Conservation (phyloP, 2,888 invertebrate genomes). For the Vannuccia rotundouncinata region DNA sequence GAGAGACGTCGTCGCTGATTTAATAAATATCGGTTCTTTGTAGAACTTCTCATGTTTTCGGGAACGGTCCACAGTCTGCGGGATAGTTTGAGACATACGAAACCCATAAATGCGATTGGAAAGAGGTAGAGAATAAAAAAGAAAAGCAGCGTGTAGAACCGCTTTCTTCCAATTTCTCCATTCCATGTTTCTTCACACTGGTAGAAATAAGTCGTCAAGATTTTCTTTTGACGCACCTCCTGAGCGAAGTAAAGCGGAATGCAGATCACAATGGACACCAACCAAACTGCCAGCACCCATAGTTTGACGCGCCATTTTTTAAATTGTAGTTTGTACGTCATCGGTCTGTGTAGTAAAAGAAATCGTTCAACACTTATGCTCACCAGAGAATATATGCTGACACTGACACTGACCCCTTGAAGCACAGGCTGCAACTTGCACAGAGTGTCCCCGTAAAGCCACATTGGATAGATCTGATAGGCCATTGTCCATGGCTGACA, state of each 20-base stretch:
- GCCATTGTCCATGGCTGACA: background rate
- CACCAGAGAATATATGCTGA: slow-evolving; percentile 27
- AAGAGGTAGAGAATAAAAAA: slow-evolving; percentile 25
- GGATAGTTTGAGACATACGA: slow-evolving; percentile 5
- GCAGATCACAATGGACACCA: slow-evolving; percentile 9
- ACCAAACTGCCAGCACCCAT: slow-evolving; percentile 24
- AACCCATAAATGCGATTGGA: slow-evolving; percentile 15
- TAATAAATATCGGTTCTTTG: background rate
- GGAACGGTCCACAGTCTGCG: slow-evolving; percentile 25
- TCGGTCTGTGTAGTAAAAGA: slow-evolving; percentile 11
- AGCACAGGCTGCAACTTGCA: slow-evolving; percentile 7
- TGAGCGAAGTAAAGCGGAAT: slow-evolving; percentile 1
- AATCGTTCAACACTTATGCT: slow-evolving; percentile 30
- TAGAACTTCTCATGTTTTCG: slow-evolving; percentile 9
- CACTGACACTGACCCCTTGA: slow-evolving; percentile 1
- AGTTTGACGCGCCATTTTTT: slow-evolving; percentile 15
- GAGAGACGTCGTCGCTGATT: background rate
- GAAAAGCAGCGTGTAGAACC: slow-evolving; percentile 20
- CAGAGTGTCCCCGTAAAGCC: background rate
- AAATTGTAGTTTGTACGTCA: slow-evolving; percentile 14
- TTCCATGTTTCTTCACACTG: slow-evolving; percentile 33
- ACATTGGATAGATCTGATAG: slow-evolving; percentile 4
- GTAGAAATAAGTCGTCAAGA: background rate
- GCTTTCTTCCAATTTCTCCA: background rate
- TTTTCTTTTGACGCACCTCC: background rate